Evolutionary conservation across 2,888 invertebrate species (phyloP), one percentile per base, ranked within the genome.

Genomic region (Pyrochroa serraticornis): DNA sequence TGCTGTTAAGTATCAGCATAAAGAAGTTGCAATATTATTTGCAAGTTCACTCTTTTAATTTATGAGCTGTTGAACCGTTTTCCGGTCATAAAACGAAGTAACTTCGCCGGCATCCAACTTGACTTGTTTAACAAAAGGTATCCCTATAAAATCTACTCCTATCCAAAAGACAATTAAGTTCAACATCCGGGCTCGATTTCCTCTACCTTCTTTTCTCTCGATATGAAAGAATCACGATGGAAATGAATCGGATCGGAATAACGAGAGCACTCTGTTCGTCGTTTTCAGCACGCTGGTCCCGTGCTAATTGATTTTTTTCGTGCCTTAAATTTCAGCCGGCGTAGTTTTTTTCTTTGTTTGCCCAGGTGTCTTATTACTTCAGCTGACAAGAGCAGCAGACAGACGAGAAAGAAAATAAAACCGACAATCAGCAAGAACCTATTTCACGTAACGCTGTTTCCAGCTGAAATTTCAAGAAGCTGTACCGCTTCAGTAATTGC

Each of bases 291-390:
- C 36, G 10, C 9, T 9, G 10, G 10, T 35, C 36, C 6, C n/a
- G 10, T 9, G n/a, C 36, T 35, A 35, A 35, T 9, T 35, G 10
- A 9, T 35, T 35, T 35, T n/a, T 35, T 10, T 10, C n/a, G 10
- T 2, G 10, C 9, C 7, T 43, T n/a, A 10, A 32, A 7, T 43
- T 43, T 31, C 43, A 7, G 38, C 38, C 13, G 7, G 13, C 10
- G 7, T 37, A 37, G 13, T 37, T 37, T 57, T 57, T 49, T 54
- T 51, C 59, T 60, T 6, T 49, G 64, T 66, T 67, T 65, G 62
- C 60, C 64, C 66, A 69, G 65, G 67, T 69, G 65, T 67, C 58
- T 65, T 62, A 63, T 68, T 65, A 61, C 65, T 62, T 54, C 55
- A 64, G 58, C 60, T 67, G 63, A 64, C 65, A 63, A 65, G 63